phyloP scores from a whole-genome alignment of 2,888 invertebrate species.

The Alloplasta piceator region DNA sequence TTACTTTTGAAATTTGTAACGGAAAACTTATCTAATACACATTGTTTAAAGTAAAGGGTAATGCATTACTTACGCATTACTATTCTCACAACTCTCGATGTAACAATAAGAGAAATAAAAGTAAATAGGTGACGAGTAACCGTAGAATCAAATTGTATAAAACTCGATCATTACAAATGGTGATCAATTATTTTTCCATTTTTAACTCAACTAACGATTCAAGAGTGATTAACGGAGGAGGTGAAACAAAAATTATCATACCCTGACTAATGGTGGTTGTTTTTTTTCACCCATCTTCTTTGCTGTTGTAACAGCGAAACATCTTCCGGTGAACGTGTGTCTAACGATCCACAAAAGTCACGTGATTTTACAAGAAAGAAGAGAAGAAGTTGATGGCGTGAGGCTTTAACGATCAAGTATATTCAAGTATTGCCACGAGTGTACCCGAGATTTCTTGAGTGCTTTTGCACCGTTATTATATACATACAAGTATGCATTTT shows the following conservation, averaged over 20 bases:
- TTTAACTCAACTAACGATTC: not conserved
- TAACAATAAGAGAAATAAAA: too few relatives aligned
- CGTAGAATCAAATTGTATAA: too few relatives aligned
- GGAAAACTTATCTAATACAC: too few relatives aligned
- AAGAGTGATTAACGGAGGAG: not conserved
- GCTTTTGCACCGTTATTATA: not conserved
- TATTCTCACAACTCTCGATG: too few relatives aligned
- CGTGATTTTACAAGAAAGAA: slow-evolving; percentile 20
- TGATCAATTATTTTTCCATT: too few relatives aligned
- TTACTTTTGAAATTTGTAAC: too few relatives aligned
- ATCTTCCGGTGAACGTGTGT: slow-evolving; percentile 40
- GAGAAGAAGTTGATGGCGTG: slow-evolving; percentile 24
- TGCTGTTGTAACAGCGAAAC: slow-evolving; percentile 1
- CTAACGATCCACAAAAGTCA: slow-evolving; percentile 38
- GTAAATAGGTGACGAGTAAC: too few relatives aligned
- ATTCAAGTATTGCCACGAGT: not conserved
- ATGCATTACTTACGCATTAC: too few relatives aligned
- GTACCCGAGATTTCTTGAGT: slow-evolving; percentile 2
- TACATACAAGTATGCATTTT: not conserved
- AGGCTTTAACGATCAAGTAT: slow-evolving; percentile 30
- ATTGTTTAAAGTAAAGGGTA: too few relatives aligned
- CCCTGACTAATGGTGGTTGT: not conserved
- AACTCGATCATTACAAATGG: too few relatives aligned
- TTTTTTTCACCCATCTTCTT: slow-evolving; percentile 1
- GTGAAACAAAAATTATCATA: not conserved